Conservation (phyloP, 2,888 invertebrate species). For the Epiperipatus broadwayi region DNA sequence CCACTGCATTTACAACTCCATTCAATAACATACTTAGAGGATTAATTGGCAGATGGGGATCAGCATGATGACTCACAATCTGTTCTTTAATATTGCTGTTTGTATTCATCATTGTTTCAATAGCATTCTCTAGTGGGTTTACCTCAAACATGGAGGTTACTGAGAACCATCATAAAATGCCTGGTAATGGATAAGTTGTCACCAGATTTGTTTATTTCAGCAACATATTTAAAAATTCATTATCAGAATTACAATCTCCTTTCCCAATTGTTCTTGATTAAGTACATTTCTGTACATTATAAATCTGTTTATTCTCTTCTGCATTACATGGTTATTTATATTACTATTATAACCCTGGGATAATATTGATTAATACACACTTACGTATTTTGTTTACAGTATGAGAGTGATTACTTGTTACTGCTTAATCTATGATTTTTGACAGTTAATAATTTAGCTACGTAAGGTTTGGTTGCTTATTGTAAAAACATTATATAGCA, state of each 20-base stretch:
- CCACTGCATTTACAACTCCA: conserved; percentile 76
- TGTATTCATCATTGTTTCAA: conserved; percentile 64
- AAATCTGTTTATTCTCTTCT: too few species aligned
- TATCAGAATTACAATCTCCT: conserved; percentile 36
- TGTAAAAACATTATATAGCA: too few species aligned
- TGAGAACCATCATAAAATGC: conserved; percentile 76
- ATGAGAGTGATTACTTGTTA: too few species aligned
- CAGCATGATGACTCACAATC: conserved; percentile 47
- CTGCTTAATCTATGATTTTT: too few species aligned
- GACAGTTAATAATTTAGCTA: too few species aligned
- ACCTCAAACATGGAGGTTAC: conserved; percentile 41
- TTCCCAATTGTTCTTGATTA: conserved; percentile 58
- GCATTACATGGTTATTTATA: too few species aligned
- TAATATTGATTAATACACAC: too few species aligned
- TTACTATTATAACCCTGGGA: too few species aligned
- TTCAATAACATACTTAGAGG: conserved; percentile 64
- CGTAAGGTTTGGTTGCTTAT: too few species aligned
- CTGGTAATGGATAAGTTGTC: conserved; percentile 54
- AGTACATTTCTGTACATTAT: conserved; percentile 70
- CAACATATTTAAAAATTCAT: conserved; percentile 69
- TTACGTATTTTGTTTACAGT: too few species aligned
- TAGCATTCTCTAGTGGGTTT: conserved; percentile 61
- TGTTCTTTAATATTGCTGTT: conserved; percentile 46
- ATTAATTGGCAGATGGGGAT: conserved; percentile 47
- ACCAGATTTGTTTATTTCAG: conserved; percentile 63